phyloP scores from a whole-genome alignment of 2,888 invertebrate species.

The Ernsta delagoae region DNA sequence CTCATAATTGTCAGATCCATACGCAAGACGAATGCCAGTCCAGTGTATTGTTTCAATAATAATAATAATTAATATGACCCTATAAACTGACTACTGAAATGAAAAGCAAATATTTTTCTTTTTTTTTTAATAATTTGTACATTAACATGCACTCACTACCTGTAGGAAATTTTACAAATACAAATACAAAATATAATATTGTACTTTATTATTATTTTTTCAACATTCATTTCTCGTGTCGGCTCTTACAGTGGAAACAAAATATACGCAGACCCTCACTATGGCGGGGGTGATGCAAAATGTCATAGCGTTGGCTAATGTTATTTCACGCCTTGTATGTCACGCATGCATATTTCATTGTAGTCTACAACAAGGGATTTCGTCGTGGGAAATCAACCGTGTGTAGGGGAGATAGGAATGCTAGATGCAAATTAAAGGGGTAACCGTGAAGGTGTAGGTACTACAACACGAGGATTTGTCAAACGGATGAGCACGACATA shows the following conservation, averaged over 20 bases:
- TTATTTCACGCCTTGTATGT: slow-evolving; percentile 70
- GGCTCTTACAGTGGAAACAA: slow-evolving; percentile 46
- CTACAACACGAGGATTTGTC: background rate
- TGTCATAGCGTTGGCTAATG: slow-evolving; percentile 57
- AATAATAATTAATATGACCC: too few relatives aligned
- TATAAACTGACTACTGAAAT: too few relatives aligned
- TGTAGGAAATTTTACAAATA: too few relatives aligned
- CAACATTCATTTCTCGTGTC: slow-evolving; percentile 39
- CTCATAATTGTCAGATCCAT: too few relatives aligned
- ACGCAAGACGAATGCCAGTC: too few relatives aligned
- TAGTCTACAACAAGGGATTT: slow-evolving; percentile 62
- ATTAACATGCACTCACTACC: too few relatives aligned
- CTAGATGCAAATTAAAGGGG: slow-evolving; percentile 43
- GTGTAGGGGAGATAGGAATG: slow-evolving; percentile 43
- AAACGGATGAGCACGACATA: background rate
- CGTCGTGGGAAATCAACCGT: slow-evolving; percentile 72
- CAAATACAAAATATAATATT: too few relatives aligned
- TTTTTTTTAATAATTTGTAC: too few relatives aligned
- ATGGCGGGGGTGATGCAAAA: slow-evolving; percentile 50
- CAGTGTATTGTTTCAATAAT: too few relatives aligned
- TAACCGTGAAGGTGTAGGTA: slow-evolving; percentile 12
- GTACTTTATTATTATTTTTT: background rate
- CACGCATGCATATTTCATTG: slow-evolving; percentile 79
- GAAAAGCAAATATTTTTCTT: too few relatives aligned
- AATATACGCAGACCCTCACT: slow-evolving; percentile 40